Base-by-base conservation (phyloP, 2,888 invertebrate species). In the Melanargia galathea region DNA sequence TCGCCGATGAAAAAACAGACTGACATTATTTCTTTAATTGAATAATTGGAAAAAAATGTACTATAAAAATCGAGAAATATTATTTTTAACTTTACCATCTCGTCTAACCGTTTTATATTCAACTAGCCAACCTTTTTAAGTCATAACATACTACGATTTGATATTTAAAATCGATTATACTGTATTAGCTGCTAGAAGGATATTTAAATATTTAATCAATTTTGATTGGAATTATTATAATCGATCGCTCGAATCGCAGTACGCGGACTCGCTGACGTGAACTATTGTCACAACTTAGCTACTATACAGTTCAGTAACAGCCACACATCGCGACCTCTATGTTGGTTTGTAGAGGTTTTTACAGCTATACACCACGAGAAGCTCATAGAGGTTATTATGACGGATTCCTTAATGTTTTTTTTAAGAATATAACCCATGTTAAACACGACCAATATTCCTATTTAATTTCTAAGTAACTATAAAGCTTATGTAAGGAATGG, bases 1-100 rank as follows among this genome's bases (percentile, higher is more conserved):
- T 33, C 52, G 20, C 75, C 75, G 76, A 82, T 76, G 75, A 79
- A 76, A 72, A 78, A 84, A 80, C 79, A 76, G 78, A 82, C 77
- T 76, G 79, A 83, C 52, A 52, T 52, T 20, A 52, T 51, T 49
- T 26, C 8, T 51, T 52, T 52, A 30, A 52, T 52, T 10, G 20
- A 35, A 18, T 51, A 35, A 18, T 51, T 59, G 35, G 40, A 48
- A 54, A 62, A 64, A 58, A 46, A 63, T 55, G 49, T 43, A 63
- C 49, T 58, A 67, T 87, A 82, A 85, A 73, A 79, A 81, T 60
- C 43, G 77, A 78, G 77, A 80, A 75, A 74, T 76, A 78, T 69
- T n/a, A n/a, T n/a, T n/a, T 79, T 76, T 75, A 74, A 78, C 70
- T 79, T 76, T 75, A 74, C 75, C 75, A 73, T 70, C 68, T 73